A percentile compares a stretch with the other conserved stretches of the same genome.
phyloP scores from a whole-genome alignment of 2,888 invertebrate genomes.

The Cantharis flavilabris region DNA sequence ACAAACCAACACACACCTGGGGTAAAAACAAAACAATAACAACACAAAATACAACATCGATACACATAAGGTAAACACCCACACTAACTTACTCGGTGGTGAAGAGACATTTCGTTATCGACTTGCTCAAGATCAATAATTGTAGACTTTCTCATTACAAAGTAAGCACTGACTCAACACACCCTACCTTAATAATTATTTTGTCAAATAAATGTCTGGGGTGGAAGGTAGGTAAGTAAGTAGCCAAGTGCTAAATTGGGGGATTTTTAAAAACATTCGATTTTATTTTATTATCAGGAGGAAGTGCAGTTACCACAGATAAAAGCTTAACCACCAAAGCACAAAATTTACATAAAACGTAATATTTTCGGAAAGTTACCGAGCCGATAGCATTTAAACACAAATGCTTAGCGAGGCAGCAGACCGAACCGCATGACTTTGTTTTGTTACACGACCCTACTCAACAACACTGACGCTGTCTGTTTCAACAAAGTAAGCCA shows the following conservation, averaged over 20 bases:
- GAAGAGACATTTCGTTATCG: background rate
- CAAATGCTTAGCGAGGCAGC: background rate
- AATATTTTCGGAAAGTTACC: background rate
- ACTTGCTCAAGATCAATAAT: background rate
- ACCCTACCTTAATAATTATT: background rate
- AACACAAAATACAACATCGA: background rate
- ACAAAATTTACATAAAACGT: background rate
- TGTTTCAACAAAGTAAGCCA: too few relatives aligned
- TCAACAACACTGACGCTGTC: too few relatives aligned
- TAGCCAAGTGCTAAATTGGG: background rate
- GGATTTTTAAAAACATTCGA: too few relatives aligned
- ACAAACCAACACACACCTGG: conserved; percentile 39
- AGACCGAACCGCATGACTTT: too few relatives aligned
- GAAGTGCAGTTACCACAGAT: background rate
- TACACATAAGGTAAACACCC: background rate
- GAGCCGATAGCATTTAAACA: background rate
- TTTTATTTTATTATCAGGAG: background rate
- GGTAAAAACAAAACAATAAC: conserved; percentile 21
- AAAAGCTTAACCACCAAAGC: background rate
- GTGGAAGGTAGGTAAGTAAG: background rate
- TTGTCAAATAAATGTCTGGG: background rate
- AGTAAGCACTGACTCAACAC: background rate
- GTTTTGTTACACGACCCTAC: too few relatives aligned
- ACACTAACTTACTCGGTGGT: background rate
- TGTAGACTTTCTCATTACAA: background rate